Evolutionary conservation across 2,113 vertebrate species (phyloP).

Genomic region (Atherinomorus stipes): DNA sequence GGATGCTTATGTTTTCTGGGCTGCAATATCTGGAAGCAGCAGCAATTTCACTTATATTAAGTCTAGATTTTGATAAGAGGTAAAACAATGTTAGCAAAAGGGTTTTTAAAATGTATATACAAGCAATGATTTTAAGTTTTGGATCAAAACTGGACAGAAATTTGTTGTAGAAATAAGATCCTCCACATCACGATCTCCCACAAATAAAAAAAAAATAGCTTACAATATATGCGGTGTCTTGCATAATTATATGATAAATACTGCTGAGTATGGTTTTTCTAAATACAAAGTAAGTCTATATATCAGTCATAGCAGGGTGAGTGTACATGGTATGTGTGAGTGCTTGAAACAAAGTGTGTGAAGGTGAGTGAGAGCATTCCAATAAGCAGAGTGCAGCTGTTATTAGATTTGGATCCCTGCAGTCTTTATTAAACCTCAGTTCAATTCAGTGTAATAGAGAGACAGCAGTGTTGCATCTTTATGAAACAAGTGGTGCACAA

Average conservation of each 20-base stretch:
- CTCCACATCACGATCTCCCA: not conserved
- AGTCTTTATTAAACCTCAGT: slow-evolving; percentile 75
- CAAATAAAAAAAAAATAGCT: not conserved
- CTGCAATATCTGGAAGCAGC: too few relatives aligned
- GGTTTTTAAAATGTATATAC: not conserved
- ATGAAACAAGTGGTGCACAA: slow-evolving; percentile 53
- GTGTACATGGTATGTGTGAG: slow-evolving; percentile 19
- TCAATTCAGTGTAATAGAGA: slow-evolving; percentile 65
- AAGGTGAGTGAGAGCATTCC: slow-evolving; percentile 61
- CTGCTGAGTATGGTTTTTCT: slow-evolving; percentile 45
- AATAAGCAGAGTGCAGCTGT: slow-evolving; percentile 75
- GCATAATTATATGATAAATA: not conserved
- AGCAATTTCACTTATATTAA: too few relatives aligned
- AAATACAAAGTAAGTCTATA: slow-evolving; percentile 17
- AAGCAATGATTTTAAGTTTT: not conserved
- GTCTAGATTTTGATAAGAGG: too few relatives aligned
- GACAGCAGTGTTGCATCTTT: slow-evolving; percentile 56
- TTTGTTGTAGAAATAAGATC: not conserved
- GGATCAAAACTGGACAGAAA: not conserved
- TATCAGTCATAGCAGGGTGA: slow-evolving; percentile 8
- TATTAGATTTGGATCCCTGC: slow-evolving; percentile 76
- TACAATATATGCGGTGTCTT: not conserved
- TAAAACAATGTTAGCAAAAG: not conserved
- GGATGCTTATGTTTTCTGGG: not conserved
- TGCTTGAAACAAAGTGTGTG: slow-evolving; percentile 43